Evolutionary conservation across 2,113 vertebrate genomes (phyloP).

Genomic region (Sylvicapra grimmia): DNA sequence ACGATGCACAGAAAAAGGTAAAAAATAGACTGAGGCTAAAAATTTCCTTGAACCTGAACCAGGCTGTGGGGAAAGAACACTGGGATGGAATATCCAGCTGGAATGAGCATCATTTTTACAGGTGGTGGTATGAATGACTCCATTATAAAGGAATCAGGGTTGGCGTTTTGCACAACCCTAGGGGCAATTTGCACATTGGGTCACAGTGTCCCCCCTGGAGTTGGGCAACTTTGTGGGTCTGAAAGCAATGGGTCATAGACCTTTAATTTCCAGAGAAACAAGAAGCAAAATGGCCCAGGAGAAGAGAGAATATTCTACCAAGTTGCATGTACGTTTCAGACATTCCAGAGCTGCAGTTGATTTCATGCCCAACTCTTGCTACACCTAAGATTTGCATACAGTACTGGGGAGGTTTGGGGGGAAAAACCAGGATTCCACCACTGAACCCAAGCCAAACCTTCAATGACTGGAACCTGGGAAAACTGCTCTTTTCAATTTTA

Average conservation of each 20-base stretch:
- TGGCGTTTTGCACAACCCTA: neutral
- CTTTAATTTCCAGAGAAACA: neutral
- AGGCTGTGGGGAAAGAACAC: neutral
- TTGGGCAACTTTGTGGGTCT: neutral
- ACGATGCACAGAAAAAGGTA: neutral
- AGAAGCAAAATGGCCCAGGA: neutral
- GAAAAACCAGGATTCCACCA: slow-evolving; percentile 57
- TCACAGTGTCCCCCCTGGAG: neutral
- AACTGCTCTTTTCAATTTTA: slow-evolving; percentile 15
- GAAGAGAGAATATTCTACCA: neutral
- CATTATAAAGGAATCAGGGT: neutral
- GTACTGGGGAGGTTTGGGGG: slow-evolving; percentile 53
- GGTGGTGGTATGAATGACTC: neutral
- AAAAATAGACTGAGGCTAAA: neutral
- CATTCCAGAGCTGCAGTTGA: neutral
- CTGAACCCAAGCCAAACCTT: slow-evolving; percentile 46
- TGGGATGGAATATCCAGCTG: neutral
- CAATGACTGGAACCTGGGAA: slow-evolving; percentile 35
- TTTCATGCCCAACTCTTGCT: slow-evolving; percentile 48
- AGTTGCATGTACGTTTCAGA: neutral
- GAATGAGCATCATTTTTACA: neutral
- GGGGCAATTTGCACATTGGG: neutral
- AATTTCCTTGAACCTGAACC: neutral
- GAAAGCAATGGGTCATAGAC: neutral
- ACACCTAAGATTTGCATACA: slow-evolving; percentile 65